phyloP scores from a whole-genome alignment of 2,888 invertebrate species.

The Pasiphila rectangulata region DNA sequence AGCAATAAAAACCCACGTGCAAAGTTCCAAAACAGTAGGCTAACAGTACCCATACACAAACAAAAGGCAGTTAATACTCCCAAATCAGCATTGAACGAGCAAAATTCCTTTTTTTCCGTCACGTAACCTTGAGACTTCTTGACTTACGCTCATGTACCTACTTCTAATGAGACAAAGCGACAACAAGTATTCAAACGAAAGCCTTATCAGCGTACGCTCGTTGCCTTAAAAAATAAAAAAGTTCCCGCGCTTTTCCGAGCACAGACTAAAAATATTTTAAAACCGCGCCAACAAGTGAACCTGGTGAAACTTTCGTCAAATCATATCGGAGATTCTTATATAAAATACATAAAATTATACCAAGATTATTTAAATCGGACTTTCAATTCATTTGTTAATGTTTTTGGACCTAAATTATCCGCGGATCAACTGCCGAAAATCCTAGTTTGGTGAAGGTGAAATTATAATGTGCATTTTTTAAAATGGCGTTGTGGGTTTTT shows the following conservation, averaged over 20 bases:
- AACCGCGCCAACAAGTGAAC: background rate
- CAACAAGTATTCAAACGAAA: slow-evolving; percentile 33
- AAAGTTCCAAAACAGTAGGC: background rate
- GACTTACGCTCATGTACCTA: slow-evolving; percentile 11
- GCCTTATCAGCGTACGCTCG: slow-evolving; percentile 35
- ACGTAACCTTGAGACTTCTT: slow-evolving; percentile 18
- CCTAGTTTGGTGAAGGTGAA: too few relatives aligned
- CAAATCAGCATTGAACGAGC: slow-evolving; percentile 18
- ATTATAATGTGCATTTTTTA: slow-evolving; percentile 23
- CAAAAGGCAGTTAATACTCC: slow-evolving; percentile 19
- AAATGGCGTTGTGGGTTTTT: slow-evolving; percentile 22
- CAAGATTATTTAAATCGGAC: background rate
- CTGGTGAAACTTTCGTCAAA: background rate
- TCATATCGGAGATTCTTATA: background rate
- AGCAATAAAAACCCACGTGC: too few relatives aligned
- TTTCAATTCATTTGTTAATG: background rate
- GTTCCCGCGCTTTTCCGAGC: slow-evolving; percentile 20
- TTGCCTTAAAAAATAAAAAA: slow-evolving; percentile 27
- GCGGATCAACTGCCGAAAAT: background rate
- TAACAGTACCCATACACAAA: background rate
- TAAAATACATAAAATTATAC: background rate
- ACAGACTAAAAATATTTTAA: slow-evolving; percentile 6
- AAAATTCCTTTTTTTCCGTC: slow-evolving; percentile 12
- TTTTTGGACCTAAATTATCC: background rate
- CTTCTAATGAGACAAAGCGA: slow-evolving; percentile 6